Evolutionary conservation across 2,113 vertebrate species (phyloP).

Genomic region (Apodemus sylvaticus): DNA sequence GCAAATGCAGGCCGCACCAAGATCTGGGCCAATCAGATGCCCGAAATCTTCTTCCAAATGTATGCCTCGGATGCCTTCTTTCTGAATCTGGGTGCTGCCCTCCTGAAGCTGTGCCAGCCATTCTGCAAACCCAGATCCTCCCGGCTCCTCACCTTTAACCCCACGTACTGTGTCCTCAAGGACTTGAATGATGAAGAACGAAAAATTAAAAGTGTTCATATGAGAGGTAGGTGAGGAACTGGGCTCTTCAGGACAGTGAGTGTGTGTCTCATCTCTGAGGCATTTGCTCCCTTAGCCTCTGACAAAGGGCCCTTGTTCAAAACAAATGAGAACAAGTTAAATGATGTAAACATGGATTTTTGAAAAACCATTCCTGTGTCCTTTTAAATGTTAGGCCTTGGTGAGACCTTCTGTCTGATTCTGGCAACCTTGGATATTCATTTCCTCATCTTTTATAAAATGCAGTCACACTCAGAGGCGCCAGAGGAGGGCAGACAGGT

Average conservation of each 20-base stretch:
- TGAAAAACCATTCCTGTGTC: neutral
- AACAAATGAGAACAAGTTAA: conserved; percentile 29
- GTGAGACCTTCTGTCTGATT: neutral
- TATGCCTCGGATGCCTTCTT: conserved; percentile 97
- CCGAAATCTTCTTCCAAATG: conserved; percentile 98
- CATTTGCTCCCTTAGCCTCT: conserved; percentile 11
- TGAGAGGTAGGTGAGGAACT: conserved; percentile 87
- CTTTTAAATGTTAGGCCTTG: conserved; percentile 32
- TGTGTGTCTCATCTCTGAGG: neutral
- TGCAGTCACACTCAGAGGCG: neutral
- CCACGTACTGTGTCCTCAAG: conserved; percentile 95
- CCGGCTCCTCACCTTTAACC: conserved; percentile 95
- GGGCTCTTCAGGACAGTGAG: conserved; percentile 1
- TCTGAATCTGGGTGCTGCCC: conserved; percentile 94
- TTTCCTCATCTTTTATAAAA: conserved; percentile 32
- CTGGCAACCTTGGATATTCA: conserved; percentile 19
- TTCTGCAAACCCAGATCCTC: conserved; percentile 95
- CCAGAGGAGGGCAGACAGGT: neutral
- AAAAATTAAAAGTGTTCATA: conserved; percentile 93
- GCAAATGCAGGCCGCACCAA: conserved; percentile 95
- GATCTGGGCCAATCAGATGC: conserved; percentile 99
- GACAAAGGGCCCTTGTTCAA: conserved; percentile 29
- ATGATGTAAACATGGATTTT: neutral
- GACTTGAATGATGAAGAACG: conserved; percentile 96
- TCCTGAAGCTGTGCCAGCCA: conserved; percentile 97